Evolutionary conservation across 2,113 vertebrate species (phyloP), one percentile per base, ranked within the genome.

Genomic region (Riparia riparia): DNA sequence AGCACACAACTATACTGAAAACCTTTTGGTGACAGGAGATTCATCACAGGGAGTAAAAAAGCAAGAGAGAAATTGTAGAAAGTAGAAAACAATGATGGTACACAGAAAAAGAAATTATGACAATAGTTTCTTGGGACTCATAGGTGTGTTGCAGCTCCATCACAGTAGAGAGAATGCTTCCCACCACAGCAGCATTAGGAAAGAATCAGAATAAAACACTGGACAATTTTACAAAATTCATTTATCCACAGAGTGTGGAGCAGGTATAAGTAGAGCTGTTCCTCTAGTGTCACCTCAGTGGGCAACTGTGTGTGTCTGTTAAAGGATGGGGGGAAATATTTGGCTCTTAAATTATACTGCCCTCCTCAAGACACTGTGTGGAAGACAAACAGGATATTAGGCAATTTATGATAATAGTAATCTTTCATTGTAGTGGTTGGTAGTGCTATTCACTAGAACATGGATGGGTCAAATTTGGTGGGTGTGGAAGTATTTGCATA

Each of bases 401-500:
- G 6, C 14, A 68, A 16, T 51, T 49, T 29, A 20, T 53, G 25
- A 77, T 61, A 80, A 66, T 26, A 17, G 2, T 4, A 82, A 47
- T 41, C 44, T 37, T 11, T 31, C 5, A 64, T 41, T 25, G 28
- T 57, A 69, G 44, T 44, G 8, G 6, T 37, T 79, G 13, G 13
- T 37, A 64, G 41, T 49, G 8, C 2, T 68, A 15, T 49, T 87
- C 45, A 61, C 14, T 49, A 87, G 26, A 72, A 53, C 12, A 37
- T 0, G 0, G 2, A 11, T 58, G 5, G 10, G 6, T 57, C 28
- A 37, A 19, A 3, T 70, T 70, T n/a, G 17, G 11, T 78, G 8
- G 11, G 3, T 82, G 28, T 69, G 21, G 5, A 83, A 69, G 6
- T 17, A 68, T 15, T 57, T 66, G 20, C 25, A 15, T 39, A 15